Evolutionary conservation across 2,888 invertebrate genomes (phyloP).

Genomic region (Orthonevra nobilis): DNA sequence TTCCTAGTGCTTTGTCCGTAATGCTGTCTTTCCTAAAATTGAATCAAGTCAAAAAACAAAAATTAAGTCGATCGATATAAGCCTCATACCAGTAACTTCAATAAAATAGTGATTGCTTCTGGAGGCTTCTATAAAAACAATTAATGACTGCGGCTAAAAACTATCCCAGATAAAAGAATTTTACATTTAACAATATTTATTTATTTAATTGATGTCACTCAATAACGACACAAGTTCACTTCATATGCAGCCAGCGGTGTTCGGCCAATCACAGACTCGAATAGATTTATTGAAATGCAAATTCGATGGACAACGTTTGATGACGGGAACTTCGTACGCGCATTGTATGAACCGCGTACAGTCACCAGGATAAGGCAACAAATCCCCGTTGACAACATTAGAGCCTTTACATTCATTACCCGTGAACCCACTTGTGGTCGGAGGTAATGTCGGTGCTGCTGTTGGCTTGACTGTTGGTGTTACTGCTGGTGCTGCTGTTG

Average conservation of each 20-base stretch:
- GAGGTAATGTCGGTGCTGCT: background rate
- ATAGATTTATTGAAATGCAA: slow-evolving; percentile 71
- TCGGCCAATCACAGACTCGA: slow-evolving; percentile 73
- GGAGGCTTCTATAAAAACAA: no score
- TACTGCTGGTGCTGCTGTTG: background rate
- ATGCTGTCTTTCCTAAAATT: no score
- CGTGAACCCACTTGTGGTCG: background rate
- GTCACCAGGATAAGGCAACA: slow-evolving; percentile 33
- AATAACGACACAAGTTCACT: no score
- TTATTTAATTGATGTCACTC: no score
- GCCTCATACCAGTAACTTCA: no score
- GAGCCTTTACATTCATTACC: slow-evolving; percentile 14
- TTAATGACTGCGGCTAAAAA: no score
- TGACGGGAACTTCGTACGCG: slow-evolving; percentile 31
- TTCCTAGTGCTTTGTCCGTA: no score
- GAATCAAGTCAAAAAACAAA: no score
- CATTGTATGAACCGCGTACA: slow-evolving; percentile 71
- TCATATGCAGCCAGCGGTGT: slow-evolving; percentile 71
- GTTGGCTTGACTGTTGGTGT: slow-evolving; percentile 24
- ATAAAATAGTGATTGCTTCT: no score
- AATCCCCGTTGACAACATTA: slow-evolving; percentile 15
- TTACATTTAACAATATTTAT: no score
- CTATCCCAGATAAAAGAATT: no score
- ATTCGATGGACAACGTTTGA: slow-evolving; percentile 72
- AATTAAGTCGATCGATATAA: no score